A percentile compares a stretch with the other conserved stretches of the same genome.
These are phyloP conservation scores for Cenopis cana DNA, from an alignment of 2,888 invertebrate genomes.

Conservation along the genomic window DNA sequence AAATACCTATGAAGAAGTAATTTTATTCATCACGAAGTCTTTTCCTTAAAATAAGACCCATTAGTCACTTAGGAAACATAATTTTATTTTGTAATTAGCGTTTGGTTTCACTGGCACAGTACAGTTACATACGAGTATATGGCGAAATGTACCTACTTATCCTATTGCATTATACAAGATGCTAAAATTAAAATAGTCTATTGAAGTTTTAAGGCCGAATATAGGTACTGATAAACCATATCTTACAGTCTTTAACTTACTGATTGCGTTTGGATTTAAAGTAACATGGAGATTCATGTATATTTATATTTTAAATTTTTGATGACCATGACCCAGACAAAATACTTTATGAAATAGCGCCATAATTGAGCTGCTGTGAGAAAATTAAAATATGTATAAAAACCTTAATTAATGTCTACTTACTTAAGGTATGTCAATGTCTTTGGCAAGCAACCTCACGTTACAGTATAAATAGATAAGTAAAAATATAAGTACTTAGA, in stretches of 20 bases:
- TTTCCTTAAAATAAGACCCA: constrained; percentile 5
- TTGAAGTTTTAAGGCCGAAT: too few species aligned
- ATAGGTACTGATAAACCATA: neutral
- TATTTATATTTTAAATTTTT: too few species aligned
- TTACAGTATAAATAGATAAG: constrained; percentile 11
- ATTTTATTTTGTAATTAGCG: constrained; percentile 43
- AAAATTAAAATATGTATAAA: neutral
- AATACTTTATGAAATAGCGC: too few species aligned
- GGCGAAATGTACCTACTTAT: neutral
- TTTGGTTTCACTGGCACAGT: constrained; percentile 11
- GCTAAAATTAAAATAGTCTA: too few species aligned
- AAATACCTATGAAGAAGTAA: neutral
- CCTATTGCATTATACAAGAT: too few species aligned
- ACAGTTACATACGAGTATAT: neutral
- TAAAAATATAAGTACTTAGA: constrained; percentile 17
- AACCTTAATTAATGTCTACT: neutral
- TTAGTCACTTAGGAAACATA: constrained; percentile 10
- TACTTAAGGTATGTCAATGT: constrained; percentile 39
- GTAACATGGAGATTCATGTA: too few species aligned
- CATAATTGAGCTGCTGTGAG: too few species aligned
- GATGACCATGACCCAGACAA: too few species aligned
- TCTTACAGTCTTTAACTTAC: too few species aligned
- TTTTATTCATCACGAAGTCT: neutral
- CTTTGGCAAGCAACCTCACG: constrained; percentile 51
- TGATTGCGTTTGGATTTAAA: too few species aligned